Evolutionary conservation across 2,888 invertebrate species (phyloP).

Genomic region (Apotomis turbidana): DNA sequence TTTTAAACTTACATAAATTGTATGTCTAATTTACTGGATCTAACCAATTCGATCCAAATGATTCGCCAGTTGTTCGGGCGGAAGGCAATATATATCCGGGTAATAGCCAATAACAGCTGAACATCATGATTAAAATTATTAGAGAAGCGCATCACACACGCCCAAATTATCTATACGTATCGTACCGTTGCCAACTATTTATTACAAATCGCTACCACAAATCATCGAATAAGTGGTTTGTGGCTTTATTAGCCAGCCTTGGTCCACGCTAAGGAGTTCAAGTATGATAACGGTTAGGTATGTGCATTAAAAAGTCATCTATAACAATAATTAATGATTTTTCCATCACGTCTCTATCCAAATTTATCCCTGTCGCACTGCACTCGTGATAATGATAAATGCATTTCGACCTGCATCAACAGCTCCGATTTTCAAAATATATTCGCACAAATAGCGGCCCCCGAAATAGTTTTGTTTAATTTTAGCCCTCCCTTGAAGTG

Average conservation of each 20-base stretch:
- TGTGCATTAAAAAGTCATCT: background rate
- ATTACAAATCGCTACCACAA: constrained; percentile 33
- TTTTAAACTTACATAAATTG: no score
- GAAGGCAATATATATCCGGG: constrained; percentile 16
- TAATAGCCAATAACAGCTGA: constrained; percentile 17
- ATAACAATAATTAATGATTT: constrained; percentile 6
- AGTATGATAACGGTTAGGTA: constrained; percentile 1
- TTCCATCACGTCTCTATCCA: constrained; percentile 2
- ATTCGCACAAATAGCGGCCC: constrained; percentile 37
- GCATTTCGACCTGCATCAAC: constrained; percentile 20
- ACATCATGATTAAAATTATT: constrained; percentile 28
- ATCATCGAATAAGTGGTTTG: constrained; percentile 33
- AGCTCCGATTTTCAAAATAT: constrained; percentile 35
- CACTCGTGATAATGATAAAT: constrained; percentile 22
- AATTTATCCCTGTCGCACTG: constrained; percentile 3
- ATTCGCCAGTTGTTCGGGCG: constrained; percentile 2
- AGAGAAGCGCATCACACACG: constrained; percentile 14
- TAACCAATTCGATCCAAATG: constrained; percentile 2
- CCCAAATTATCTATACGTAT: constrained; percentile 20
- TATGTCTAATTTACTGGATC: background rate
- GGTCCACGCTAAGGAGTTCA: constrained; percentile 16
- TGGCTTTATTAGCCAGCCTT: constrained; percentile 21
- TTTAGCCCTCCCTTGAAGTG: constrained; percentile 47
- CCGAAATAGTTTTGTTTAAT: constrained; percentile 43
- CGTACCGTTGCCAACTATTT: constrained; percentile 29